A percentile compares a stretch with the other conserved stretches of the same genome.
These are phyloP conservation scores for Bubo bubo DNA, from an alignment of 2,113 vertebrate genomes.

Conservation along the genomic window DNA sequence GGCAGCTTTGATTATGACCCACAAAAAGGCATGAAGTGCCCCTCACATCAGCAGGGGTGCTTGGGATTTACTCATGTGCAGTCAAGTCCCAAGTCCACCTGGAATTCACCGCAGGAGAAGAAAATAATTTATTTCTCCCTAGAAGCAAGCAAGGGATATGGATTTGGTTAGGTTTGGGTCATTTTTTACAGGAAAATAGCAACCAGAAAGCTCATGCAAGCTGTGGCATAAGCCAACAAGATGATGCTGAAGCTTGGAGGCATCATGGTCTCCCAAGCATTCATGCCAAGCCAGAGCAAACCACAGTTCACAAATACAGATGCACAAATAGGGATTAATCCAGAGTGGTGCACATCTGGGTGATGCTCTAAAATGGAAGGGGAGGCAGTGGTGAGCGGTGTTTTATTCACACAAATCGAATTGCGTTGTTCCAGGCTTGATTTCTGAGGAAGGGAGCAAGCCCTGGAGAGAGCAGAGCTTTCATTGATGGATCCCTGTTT, in stretches of 20 bases:
- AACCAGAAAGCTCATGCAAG: not conserved
- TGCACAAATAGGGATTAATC: not conserved
- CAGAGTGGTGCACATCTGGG: not conserved
- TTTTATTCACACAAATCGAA: not conserved
- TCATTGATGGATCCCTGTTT: not conserved
- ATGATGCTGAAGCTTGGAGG: not conserved
- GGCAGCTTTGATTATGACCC: not conserved
- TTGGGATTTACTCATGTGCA: not conserved
- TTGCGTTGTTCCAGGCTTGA: not conserved
- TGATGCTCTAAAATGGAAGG: not conserved
- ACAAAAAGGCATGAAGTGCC: not conserved
- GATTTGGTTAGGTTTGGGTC: not conserved
- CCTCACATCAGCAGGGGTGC: not conserved
- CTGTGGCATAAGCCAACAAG: not conserved
- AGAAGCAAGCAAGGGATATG: not conserved
- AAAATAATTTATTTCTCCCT: not conserved
- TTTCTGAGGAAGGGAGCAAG: not conserved
- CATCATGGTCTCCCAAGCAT: rapidly evolving
- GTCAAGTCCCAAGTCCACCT: not conserved
- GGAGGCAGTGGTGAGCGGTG: not conserved
- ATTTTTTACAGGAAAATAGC: not conserved
- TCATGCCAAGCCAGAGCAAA: not conserved
- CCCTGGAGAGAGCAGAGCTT: not conserved
- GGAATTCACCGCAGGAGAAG: not conserved
- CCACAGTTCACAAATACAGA: not conserved